Conservation (phyloP, 2,888 invertebrate genomes). For the Mechanitis messenoides region DNA sequence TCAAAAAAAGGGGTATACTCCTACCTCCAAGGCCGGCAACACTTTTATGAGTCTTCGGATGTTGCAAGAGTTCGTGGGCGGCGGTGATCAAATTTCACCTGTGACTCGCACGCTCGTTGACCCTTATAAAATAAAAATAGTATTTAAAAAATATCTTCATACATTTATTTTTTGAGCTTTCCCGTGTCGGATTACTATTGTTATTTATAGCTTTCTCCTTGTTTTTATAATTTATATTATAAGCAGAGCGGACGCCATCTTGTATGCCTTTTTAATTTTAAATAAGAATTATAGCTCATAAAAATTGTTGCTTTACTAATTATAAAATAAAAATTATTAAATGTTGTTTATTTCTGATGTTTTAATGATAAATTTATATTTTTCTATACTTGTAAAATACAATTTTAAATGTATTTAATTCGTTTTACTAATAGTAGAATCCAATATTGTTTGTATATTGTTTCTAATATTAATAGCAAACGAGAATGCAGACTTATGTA, state of each 20-base stretch:
- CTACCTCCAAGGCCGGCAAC: too few species aligned
- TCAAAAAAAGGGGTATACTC: too few species aligned
- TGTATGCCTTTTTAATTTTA: conserved; percentile 7
- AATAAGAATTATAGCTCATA: conserved; percentile 43
- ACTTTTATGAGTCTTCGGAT: too few species aligned
- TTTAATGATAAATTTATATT: background rate
- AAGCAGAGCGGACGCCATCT: conserved; percentile 42
- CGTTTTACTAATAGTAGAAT: too few species aligned
- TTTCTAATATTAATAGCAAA: background rate
- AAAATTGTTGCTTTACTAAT: too few species aligned
- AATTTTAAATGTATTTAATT: background rate
- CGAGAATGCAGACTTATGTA: background rate
- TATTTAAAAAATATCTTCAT: too few species aligned
- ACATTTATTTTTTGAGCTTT: too few species aligned
- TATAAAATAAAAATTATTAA: background rate
- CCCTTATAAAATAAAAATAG: too few species aligned
- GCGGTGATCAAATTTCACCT: too few species aligned
- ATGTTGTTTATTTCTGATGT: background rate
- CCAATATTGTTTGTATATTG: too few species aligned
- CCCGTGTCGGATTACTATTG: conserved; percentile 32
- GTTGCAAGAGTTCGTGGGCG: too few species aligned
- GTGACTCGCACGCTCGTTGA: too few species aligned
- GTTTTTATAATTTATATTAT: conserved; percentile 67
- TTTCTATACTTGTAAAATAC: background rate
- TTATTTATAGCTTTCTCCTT: conserved; percentile 53